Evolutionary conservation across 2,888 invertebrate species (phyloP).

Genomic region (Temnothorax rugatulus): DNA sequence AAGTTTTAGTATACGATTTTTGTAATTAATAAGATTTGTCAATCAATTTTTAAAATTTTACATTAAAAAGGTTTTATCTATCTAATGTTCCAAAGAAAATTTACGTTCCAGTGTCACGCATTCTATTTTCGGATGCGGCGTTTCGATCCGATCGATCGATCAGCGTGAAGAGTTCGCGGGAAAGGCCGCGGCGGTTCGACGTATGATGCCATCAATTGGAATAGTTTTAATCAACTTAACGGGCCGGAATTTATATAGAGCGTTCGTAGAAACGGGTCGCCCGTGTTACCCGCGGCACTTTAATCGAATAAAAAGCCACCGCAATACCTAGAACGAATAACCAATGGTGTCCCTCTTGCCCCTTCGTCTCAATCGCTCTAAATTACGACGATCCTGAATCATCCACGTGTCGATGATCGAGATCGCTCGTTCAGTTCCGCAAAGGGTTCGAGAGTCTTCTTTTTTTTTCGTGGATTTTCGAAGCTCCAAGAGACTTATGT

Average conservation of each 20-base stretch:
- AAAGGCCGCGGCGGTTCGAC: constrained; percentile 39
- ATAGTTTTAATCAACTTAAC: constrained; percentile 74
- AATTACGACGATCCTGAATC: constrained; percentile 18
- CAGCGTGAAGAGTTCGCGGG: constrained; percentile 9
- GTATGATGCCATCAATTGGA: constrained; percentile 67
- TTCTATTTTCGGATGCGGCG: neutral
- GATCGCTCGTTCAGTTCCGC: neutral
- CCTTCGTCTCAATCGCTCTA: neutral
- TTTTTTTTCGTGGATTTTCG: neutral
- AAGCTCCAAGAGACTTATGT: neutral
- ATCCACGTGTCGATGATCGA: constrained; percentile 11
- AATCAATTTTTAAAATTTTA: neutral
- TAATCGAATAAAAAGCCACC: constrained; percentile 49
- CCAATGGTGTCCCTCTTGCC: neutral
- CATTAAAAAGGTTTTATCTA: neutral
- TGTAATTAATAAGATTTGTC: neutral
- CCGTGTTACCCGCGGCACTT: constrained; percentile 27
- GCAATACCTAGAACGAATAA: constrained; percentile 41
- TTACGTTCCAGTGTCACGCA: neutral
- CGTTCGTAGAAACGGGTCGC: constrained; percentile 65
- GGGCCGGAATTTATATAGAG: constrained; percentile 66
- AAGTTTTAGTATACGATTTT: neutral
- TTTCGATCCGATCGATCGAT: constrained; percentile 40
- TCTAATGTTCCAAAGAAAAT: neutral
- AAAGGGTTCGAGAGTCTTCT: neutral